Evolutionary conservation across 2,797 vertebrate genomes (phyloP).

Genomic region (Sebastes iracundus): DNA sequence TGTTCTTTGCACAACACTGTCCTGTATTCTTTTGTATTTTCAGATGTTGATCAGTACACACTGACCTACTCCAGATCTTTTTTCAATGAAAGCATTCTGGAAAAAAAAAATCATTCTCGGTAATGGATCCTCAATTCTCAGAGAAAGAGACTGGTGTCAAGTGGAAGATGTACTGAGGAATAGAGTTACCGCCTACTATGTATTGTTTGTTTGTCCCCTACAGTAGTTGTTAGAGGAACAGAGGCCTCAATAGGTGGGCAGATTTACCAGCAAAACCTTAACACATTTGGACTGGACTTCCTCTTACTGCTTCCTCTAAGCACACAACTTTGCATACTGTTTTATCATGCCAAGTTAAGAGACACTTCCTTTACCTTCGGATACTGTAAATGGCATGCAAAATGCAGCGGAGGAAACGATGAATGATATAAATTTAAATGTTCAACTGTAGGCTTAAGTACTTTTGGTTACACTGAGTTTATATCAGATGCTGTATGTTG

Average conservation of each 20-base stretch:
- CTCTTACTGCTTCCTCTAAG: constrained; percentile 62
- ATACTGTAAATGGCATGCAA: constrained; percentile 30
- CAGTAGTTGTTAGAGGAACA: neutral
- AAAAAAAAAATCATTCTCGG: constrained; percentile 5
- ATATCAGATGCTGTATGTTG: neutral
- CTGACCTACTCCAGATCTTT: neutral
- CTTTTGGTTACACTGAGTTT: neutral
- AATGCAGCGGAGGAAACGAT: constrained; percentile 5
- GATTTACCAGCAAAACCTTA: constrained; percentile 20
- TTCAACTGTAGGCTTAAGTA: neutral
- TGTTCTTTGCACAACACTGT: neutral
- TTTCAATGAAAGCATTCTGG: constrained; percentile 15
- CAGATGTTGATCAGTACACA: neutral
- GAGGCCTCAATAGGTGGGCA: neutral
- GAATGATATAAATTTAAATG: constrained; percentile 13
- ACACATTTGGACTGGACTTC: constrained; percentile 55
- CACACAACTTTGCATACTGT: constrained; percentile 42
- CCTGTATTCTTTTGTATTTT: neutral
- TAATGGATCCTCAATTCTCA: constrained; percentile 32
- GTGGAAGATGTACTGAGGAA: constrained; percentile 33
- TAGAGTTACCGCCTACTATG: constrained; percentile 38
- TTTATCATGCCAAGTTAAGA: constrained; percentile 28
- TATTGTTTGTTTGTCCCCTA: constrained; percentile 43
- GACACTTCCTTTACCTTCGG: constrained; percentile 40
- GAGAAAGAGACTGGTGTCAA: constrained; percentile 41